Evolutionary conservation across 2,113 vertebrate genomes (phyloP).

Genomic region (Meriones unguiculatus): DNA sequence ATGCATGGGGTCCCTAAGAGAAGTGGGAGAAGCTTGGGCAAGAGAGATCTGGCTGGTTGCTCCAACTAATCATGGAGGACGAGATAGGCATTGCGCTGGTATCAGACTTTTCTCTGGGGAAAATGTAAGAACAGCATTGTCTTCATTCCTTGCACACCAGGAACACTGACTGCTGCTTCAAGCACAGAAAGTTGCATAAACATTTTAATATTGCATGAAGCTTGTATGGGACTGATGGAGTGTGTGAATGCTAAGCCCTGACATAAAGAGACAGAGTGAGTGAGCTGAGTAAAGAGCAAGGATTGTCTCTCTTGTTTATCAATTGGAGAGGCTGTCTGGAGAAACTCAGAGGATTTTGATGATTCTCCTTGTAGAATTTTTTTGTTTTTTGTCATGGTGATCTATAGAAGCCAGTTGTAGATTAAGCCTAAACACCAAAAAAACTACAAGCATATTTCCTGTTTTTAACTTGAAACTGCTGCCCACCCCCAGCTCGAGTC

Average conservation of each 20-base stretch:
- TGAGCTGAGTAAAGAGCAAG: slow-evolving; percentile 66
- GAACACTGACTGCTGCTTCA: slow-evolving; percentile 84
- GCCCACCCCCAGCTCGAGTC: neutral
- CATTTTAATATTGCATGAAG: slow-evolving; percentile 90
- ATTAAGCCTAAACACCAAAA: slow-evolving; percentile 70
- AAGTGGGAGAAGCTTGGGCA: neutral
- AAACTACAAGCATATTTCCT: slow-evolving; percentile 61
- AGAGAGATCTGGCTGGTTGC: slow-evolving; percentile 68
- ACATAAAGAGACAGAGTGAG: slow-evolving; percentile 74
- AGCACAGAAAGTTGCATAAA: slow-evolving; percentile 87
- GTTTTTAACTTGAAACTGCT: neutral
- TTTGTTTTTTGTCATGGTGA: slow-evolving; percentile 69
- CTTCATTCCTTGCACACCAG: slow-evolving; percentile 74
- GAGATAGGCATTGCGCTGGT: slow-evolving; percentile 67
- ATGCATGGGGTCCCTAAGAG: neutral
- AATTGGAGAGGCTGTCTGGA: slow-evolving; percentile 64
- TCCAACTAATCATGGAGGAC: slow-evolving; percentile 77
- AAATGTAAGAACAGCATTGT: slow-evolving; percentile 82
- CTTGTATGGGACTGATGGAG: slow-evolving; percentile 87
- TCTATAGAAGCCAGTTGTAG: slow-evolving; percentile 55
- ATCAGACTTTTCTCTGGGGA: slow-evolving; percentile 78
- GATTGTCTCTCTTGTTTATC: slow-evolving; percentile 70
- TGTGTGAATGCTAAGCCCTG: slow-evolving; percentile 84
- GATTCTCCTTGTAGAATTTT: slow-evolving; percentile 65
- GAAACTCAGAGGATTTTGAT: slow-evolving; percentile 71